Evolutionary conservation across 2,113 vertebrate genomes (phyloP).

Genomic region (Prolemur simus): DNA sequence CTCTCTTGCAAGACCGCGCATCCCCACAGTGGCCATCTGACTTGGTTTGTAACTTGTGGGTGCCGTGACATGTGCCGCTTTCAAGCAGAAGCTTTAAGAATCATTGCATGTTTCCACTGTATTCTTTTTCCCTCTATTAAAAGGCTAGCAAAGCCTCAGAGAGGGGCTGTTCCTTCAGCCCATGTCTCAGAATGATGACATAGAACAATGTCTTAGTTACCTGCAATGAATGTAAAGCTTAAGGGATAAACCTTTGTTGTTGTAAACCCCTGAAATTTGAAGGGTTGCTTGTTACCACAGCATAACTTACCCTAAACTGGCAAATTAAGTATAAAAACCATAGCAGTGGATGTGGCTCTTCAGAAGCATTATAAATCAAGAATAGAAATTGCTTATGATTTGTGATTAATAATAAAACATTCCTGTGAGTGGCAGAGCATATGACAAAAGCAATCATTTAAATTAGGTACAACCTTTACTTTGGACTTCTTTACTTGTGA

Average conservation of each 20-base stretch:
- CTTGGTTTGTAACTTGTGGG: background rate
- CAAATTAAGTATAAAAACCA: background rate
- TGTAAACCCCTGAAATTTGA: background rate
- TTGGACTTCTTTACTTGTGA: background rate
- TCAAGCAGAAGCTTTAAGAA: background rate
- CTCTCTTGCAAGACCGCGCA: background rate
- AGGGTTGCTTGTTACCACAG: background rate
- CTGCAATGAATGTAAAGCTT: background rate
- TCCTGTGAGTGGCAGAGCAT: background rate
- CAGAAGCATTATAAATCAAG: background rate
- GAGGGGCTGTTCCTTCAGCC: background rate
- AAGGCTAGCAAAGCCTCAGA: background rate
- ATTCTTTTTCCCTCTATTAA: background rate
- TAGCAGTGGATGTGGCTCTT: background rate
- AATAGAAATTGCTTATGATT: background rate
- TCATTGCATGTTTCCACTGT: background rate
- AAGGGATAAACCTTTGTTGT: background rate
- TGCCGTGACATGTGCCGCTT: background rate
- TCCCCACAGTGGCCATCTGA: background rate
- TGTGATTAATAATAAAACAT: constrained; percentile 1
- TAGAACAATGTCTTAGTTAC: background rate
- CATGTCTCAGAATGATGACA: background rate
- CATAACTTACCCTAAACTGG: background rate
- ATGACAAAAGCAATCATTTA: background rate
- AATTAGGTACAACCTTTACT: background rate